phyloP scores from a whole-genome alignment of 2,888 invertebrate species.

The Eupeodes latifasciatus region DNA sequence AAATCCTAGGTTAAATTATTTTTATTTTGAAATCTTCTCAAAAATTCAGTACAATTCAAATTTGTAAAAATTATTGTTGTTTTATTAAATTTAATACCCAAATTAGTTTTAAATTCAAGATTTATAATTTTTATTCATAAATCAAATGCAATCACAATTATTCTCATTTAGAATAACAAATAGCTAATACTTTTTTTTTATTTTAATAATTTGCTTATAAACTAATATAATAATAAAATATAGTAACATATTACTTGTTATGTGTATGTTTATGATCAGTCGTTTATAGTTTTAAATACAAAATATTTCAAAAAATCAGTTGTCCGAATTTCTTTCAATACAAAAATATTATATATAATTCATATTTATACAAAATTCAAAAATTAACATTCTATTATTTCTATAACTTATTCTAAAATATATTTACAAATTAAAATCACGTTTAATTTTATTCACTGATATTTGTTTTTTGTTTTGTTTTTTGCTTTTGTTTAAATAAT shows the following conservation, averaged over 20 bases:
- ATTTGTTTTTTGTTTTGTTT: background rate
- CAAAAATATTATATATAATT: background rate
- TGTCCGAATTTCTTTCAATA: background rate
- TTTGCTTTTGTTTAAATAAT: background rate
- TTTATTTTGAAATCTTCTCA: too few species aligned
- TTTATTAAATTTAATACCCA: background rate
- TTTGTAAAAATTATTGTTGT: background rate
- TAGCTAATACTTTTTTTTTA: background rate
- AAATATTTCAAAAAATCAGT: background rate
- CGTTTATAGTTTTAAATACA: background rate
- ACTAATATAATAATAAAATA: background rate
- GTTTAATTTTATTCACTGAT: slow-evolving; percentile 30
- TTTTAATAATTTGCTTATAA: background rate
- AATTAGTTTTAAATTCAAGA: too few species aligned
- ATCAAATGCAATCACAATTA: too few species aligned
- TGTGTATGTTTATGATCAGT: slow-evolving; percentile 25
- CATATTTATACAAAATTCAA: too few species aligned
- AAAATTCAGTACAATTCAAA: too few species aligned
- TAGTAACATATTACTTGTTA: background rate
- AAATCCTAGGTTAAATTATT: too few species aligned
- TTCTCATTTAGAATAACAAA: too few species aligned
- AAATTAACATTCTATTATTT: background rate
- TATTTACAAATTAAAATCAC: slow-evolving; percentile 58
- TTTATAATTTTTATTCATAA: too few species aligned
- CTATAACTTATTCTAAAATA: slow-evolving; percentile 1